Percentiles rank a stretch among this genome's conserved stretches.
These are phyloP conservation scores for Urocyon cinereoargenteus DNA, from an alignment of 2,797 vertebrate species.

Conservation along the genomic window DNA sequence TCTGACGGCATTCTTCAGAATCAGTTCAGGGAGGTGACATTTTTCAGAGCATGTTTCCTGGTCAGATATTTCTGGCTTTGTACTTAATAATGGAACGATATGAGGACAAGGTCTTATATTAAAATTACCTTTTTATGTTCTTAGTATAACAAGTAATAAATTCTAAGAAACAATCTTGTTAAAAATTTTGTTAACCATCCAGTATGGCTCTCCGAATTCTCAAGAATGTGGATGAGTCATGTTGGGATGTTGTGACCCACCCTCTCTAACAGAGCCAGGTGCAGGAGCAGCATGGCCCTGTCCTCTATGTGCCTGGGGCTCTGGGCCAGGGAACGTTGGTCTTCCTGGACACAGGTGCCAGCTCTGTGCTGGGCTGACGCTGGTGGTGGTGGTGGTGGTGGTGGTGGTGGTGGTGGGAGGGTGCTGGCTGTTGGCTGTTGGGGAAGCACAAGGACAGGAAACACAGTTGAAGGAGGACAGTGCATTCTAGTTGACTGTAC, in stretches of 20 bases:
- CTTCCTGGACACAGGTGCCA: background rate
- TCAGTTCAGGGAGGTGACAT: background rate
- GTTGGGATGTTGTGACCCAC: background rate
- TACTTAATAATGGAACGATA: background rate
- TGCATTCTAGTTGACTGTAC: background rate
- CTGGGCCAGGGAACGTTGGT: background rate
- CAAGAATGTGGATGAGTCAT: background rate
- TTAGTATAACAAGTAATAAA: background rate
- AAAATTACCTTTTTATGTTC: background rate
- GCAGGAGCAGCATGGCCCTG: background rate
- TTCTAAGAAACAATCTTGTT: background rate
- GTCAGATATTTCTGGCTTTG: background rate
- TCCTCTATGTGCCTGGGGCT: background rate
- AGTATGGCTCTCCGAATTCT: background rate
- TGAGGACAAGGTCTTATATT: background rate
- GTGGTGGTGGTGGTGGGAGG: background rate
- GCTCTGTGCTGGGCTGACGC: background rate
- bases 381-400: background rate
- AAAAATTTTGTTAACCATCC: background rate
- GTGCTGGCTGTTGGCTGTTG: background rate
- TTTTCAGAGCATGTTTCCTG: background rate
- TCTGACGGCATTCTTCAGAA: background rate
- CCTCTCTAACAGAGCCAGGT: too few relatives aligned
- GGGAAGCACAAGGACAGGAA: background rate
- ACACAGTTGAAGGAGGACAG: background rate